Conservation (phyloP, 2,797 vertebrate genomes). For the Lophotriccus pileatus region DNA sequence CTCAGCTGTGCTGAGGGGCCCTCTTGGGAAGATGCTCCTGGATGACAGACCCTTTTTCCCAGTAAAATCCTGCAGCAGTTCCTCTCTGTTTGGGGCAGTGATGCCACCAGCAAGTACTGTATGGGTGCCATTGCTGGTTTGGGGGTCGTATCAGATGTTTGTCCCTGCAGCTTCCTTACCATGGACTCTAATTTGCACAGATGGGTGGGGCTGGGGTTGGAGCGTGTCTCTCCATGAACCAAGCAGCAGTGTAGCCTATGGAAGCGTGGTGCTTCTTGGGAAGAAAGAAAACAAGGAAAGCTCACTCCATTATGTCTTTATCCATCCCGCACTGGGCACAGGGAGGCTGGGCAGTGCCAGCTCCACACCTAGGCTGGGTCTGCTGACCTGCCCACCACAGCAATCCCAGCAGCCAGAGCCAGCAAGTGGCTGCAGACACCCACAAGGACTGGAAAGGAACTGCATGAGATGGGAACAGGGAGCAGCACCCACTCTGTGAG, state of each 20-base stretch:
- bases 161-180: neutral
- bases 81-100: neutral
- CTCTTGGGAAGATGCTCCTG: neutral
- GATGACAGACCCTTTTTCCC: neutral
- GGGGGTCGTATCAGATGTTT: neutral
- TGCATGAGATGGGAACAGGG: accelerated
- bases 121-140: accelerated
- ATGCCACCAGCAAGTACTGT: neutral
- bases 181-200: accelerated
- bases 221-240: accelerated
- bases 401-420: neutral
- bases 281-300: neutral
- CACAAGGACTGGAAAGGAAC: neutral
- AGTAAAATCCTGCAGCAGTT: neutral
- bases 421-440: neutral
- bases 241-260: neutral
- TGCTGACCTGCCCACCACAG: neutral
- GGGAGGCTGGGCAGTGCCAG: neutral
- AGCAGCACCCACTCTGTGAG: accelerated
- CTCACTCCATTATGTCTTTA: neutral
- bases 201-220: accelerated
- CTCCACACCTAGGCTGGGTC: neutral
- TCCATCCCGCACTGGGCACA: neutral
- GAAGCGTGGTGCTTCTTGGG: neutral
- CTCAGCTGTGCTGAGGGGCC: accelerated